These are phyloP conservation scores for Sorex araneus DNA, from an alignment of 2,113 vertebrate genomes.

Conservation along the genomic window DNA sequence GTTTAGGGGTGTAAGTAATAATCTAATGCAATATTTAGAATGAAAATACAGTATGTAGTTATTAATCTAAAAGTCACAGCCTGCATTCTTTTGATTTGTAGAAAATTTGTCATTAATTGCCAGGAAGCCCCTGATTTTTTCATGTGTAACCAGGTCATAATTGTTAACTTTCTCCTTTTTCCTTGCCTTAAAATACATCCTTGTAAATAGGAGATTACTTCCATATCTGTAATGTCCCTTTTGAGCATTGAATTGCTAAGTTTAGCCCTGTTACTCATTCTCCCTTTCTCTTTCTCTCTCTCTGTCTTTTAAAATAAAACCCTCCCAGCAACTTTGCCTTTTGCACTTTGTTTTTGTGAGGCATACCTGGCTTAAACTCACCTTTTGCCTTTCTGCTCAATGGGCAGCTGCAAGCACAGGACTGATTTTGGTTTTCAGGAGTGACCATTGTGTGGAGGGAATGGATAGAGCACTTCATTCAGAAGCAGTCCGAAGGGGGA, in stretches of 20 bases:
- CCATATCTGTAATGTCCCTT: slow-evolving; percentile 74
- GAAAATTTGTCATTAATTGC: slow-evolving; percentile 79
- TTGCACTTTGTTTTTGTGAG: slow-evolving; percentile 77
- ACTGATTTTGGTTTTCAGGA: slow-evolving; percentile 77
- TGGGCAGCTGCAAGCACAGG: slow-evolving; percentile 73
- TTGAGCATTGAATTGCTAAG: slow-evolving; percentile 79
- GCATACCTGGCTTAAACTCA: slow-evolving; percentile 77
- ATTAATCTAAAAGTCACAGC: slow-evolving; percentile 80
- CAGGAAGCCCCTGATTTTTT: slow-evolving; percentile 83
- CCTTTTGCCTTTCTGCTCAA: slow-evolving; percentile 77
- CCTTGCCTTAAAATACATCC: slow-evolving; percentile 68
- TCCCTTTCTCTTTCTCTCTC: not conserved
- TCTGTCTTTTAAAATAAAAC: slow-evolving; percentile 68
- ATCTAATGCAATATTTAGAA: slow-evolving; percentile 78
- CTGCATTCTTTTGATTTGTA: slow-evolving; percentile 78
- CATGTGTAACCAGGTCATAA: slow-evolving; percentile 72
- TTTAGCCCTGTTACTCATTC: slow-evolving; percentile 69
- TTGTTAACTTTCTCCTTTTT: slow-evolving; percentile 70
- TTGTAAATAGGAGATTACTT: slow-evolving; percentile 73
- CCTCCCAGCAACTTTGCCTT: slow-evolving; percentile 57
- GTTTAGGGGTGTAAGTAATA: slow-evolving; percentile 69
- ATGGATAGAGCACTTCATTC: slow-evolving; percentile 63
- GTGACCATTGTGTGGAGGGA: slow-evolving; percentile 71
- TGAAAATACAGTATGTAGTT: slow-evolving; percentile 78
- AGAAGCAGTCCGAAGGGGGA: slow-evolving; percentile 11